Base-by-base conservation (phyloP, 92 coral and sea anemone species). In the Hydrozoanthus gracilis region DNA sequence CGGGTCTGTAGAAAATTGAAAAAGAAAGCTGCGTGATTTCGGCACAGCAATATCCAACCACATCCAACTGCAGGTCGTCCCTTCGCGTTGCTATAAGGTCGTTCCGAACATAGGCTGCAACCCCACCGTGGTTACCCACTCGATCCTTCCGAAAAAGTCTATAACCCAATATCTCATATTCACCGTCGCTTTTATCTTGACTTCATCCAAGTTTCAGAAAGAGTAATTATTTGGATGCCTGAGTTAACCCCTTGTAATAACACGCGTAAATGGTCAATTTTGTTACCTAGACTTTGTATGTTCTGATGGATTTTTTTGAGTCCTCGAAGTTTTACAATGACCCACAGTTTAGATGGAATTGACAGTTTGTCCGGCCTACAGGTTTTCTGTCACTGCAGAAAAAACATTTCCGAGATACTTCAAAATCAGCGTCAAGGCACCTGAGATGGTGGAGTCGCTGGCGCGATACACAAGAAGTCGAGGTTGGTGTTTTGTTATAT, bases 121-220 rank as follows among this genome's bases (percentile, higher is more conserved):
- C 89, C n/a, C n/a, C n/a, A n/a, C n/a, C n/a, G n/a, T n/a, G n/a
- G n/a, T n/a, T n/a, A n/a, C n/a, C n/a, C n/a, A n/a, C n/a, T n/a
- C n/a, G n/a, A n/a, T n/a, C n/a, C n/a, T n/a, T n/a, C n/a, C n/a
- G n/a, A n/a, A n/a, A n/a, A n/a, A n/a, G n/a, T n/a, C n/a, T n/a
- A n/a, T 89, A 86, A 74, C 89, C 89, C 39, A 77, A 77, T 27
- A 89, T 68, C 56, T 86, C 83, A 60, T 77, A 85, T 80, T 89
- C 89, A 48, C 82, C 58, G 76, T 89, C 79, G 44, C 55, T 72
- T 45, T 70, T 86, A 13, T 89, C 87, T n/a, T 10, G 86, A 87
- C 87, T 86, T 76, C 9, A 89, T 46, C 88, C 91, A 88, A 14
- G 88, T 75, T 84, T 86, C 92, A 14, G 87, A 74, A 8, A 86